Evolutionary conservation across 1,140 invertebrate species (phyloP).

Genomic region (Trachymyrmex septentrionalis): DNA sequence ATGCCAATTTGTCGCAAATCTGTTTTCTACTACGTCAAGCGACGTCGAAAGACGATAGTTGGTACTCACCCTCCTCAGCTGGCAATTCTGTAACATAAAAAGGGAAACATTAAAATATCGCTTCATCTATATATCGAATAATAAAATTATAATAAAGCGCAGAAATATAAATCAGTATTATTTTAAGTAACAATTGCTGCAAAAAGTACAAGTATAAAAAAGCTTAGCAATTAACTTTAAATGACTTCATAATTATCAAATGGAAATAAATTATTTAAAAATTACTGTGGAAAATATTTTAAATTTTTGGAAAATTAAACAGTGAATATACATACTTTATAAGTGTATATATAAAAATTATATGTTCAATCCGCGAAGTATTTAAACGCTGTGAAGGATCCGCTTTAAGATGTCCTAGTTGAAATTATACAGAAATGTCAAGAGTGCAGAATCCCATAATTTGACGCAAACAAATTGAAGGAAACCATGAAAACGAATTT

Average conservation of each 20-base stretch:
- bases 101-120: constrained; percentile 27
- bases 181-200: background rate
- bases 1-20: constrained; percentile 63
- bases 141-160: background rate
- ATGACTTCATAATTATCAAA: background rate
- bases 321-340: background rate
- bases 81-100: constrained; percentile 90
- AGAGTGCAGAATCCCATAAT: constrained; percentile 35
- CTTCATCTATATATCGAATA: background rate
- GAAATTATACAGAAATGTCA: constrained; percentile 54
- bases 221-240: background rate
- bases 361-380: background rate
- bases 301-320: background rate
- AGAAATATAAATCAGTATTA: background rate
- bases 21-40: constrained; percentile 1
- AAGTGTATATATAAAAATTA: background rate
- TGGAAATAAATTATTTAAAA: background rate
- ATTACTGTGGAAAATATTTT: background rate
- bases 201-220: background rate
- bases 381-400: constrained; percentile 29
- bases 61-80: constrained; percentile 90
- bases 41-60: background rate
- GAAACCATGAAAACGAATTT: constrained; percentile 68
- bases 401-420: constrained; percentile 78
- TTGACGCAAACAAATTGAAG: constrained; percentile 52